Conservation (phyloP, 2,113 vertebrate genomes). For the Perca flavescens region DNA sequence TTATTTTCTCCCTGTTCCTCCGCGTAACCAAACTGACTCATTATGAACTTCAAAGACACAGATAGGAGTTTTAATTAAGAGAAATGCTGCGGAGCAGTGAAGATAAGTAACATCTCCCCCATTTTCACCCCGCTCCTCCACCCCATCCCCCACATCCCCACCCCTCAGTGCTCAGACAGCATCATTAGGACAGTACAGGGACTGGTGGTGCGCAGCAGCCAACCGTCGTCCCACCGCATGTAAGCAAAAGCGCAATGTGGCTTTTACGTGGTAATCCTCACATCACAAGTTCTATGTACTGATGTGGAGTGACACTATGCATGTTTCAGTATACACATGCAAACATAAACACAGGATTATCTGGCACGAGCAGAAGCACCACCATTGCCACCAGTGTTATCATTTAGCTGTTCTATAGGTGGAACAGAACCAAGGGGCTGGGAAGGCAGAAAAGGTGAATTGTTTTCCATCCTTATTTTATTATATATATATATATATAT, state of each 20-base stretch:
- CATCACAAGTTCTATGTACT: conserved; percentile 72
- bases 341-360: conserved; percentile 70
- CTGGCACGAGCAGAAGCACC: conserved; percentile 40
- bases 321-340: conserved; percentile 59
- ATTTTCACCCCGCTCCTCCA: background rate
- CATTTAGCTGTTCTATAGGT: conserved; percentile 23
- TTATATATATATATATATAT: too few species aligned
- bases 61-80: conserved; percentile 90
- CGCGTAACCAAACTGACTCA: conserved; percentile 84
- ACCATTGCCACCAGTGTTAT: background rate
- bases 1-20: conserved; percentile 74
- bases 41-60: conserved; percentile 89
- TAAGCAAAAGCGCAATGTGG: conserved; percentile 58
- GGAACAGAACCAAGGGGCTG: conserved; percentile 6
- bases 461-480: background rate
- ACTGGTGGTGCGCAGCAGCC: conserved; percentile 62
- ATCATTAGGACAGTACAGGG: conserved; percentile 78
- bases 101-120: conserved; percentile 78
- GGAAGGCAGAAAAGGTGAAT: background rate
- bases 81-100: conserved; percentile 78
- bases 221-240: conserved; percentile 46
- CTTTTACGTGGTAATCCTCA: conserved; percentile 67
- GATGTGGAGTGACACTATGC: conserved; percentile 69
- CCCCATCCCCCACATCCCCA: conserved; percentile 49
- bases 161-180: conserved; percentile 74